Evolutionary conservation across 2,113 vertebrate species (phyloP), one percentile per base, ranked within the genome.

Genomic region (Sigmodon hispidus): DNA sequence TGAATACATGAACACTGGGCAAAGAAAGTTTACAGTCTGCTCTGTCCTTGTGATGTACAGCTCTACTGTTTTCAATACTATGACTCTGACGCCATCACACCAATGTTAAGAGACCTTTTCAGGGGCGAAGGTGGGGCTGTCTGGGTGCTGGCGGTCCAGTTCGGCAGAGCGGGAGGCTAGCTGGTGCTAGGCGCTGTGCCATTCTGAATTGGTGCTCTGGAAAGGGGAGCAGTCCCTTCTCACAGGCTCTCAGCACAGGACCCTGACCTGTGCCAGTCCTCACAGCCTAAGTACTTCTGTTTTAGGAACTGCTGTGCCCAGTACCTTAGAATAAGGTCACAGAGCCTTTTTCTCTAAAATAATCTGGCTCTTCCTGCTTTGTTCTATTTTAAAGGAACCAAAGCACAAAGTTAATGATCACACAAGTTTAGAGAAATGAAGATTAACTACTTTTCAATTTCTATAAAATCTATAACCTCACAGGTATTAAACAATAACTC

Each of bases 51-150:
- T 21, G 76, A 77, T 45, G 89, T 95, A 87, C 26, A 15, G 21
- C 72, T 94, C 93, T 85, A 87, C 36, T 21, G 17, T 80, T 94
- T 40, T 77, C 69, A 90, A 59, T 43, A 87, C 48, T 90, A n/a
- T 80, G 72, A 85, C 59, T n/a, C 15, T 72, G 87, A 89, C 67
- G 63, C 40, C 26, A 76, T 45, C 52, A 91, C 21, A 70, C 43
- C 80, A 52, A 45, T 69, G 80, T 21, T 80, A n/a, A 77, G 43
- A 95, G 85, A 67, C 26, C 36, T 79, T 0, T 34, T 76, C 3
- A 40, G 70, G 59, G 81, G 36, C 0, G 36, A 31, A 86, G 43
- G 22, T 22, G 7, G 48, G 0, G 12, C 77, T 34, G 52, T 40
- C 11, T 61, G 26, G 7, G 36, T 52, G 22, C 12, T 5, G 11